Conservation (phyloP, 2,888 invertebrate species). For the Acrobasis repandana region DNA sequence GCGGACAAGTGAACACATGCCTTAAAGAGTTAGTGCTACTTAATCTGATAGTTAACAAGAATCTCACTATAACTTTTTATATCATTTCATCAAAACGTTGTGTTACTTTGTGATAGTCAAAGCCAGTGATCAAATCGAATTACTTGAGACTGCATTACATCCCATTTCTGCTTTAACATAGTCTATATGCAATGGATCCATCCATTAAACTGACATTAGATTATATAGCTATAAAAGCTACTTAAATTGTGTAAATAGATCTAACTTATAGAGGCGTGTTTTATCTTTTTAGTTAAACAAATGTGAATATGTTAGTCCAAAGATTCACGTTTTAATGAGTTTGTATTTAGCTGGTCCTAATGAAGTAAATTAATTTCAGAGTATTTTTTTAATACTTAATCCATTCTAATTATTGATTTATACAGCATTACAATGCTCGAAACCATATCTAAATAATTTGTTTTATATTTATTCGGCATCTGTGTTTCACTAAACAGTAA, state of each 20-base stretch:
- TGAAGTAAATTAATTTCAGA: neutral
- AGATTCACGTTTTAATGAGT: neutral
- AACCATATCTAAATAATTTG: too few species aligned
- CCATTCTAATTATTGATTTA: too few species aligned
- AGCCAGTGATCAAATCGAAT: slow-evolving; percentile 69
- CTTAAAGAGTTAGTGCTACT: slow-evolving; percentile 27
- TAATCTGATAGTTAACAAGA: slow-evolving; percentile 32
- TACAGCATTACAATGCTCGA: too few species aligned
- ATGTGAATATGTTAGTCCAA: neutral
- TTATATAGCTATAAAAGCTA: slow-evolving; percentile 48
- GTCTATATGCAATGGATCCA: slow-evolving; percentile 66
- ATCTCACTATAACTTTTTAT: slow-evolving; percentile 33
- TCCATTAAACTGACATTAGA: slow-evolving; percentile 67
- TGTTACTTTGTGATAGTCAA: slow-evolving; percentile 51
- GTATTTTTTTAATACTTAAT: too few species aligned
- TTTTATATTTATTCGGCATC: too few species aligned
- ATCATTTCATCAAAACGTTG: slow-evolving; percentile 10
- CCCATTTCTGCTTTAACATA: slow-evolving; percentile 57
- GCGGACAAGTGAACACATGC: slow-evolving; percentile 1
- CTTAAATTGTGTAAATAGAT: slow-evolving; percentile 46
- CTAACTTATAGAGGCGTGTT: slow-evolving; percentile 38
- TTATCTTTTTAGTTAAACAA: neutral
- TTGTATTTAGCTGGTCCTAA: neutral
- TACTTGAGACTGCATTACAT: slow-evolving; percentile 59
- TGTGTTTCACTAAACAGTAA: too few species aligned